Conservation (phyloP, 2,113 vertebrate species). For the Drymodes brunneopygia region DNA sequence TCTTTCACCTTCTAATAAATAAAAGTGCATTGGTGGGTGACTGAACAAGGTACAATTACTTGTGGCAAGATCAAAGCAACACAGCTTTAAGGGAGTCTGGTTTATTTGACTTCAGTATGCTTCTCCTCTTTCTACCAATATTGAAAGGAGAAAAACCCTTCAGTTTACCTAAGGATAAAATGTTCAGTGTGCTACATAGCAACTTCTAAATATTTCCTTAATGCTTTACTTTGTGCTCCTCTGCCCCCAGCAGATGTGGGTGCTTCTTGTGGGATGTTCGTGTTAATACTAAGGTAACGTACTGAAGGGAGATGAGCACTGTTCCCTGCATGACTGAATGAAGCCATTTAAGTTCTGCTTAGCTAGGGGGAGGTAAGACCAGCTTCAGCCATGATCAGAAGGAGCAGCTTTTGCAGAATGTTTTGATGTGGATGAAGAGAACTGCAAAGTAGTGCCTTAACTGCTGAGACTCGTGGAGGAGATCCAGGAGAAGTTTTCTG, state of each 20-base stretch:
- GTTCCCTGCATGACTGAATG: not conserved
- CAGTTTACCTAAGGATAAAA: not conserved
- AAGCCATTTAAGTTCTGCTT: not conserved
- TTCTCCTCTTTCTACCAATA: not conserved
- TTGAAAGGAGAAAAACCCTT: not conserved
- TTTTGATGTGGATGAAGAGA: not conserved
- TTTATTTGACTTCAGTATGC: constrained; percentile 2
- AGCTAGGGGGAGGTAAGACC: not conserved
- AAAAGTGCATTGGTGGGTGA: not conserved
- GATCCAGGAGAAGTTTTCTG: not conserved
- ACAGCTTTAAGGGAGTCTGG: not conserved
- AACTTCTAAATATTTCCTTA: not conserved
- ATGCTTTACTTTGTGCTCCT: not conserved
- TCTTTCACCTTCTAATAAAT: constrained; percentile 16
- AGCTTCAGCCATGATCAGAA: not conserved
- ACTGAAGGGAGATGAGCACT: not conserved
- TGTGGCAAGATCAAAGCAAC: constrained; percentile 35
- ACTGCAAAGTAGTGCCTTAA: not conserved
- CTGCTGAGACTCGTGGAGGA: not conserved
- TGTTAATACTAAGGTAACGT: not conserved
- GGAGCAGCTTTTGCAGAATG: not conserved
- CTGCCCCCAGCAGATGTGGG: not conserved
- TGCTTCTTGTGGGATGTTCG: not conserved
- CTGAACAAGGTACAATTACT: constrained; percentile 50
- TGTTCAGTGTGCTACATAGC: not conserved